Base-by-base conservation (phyloP, 2,113 vertebrate species). In the Bubo blakistoni region DNA sequence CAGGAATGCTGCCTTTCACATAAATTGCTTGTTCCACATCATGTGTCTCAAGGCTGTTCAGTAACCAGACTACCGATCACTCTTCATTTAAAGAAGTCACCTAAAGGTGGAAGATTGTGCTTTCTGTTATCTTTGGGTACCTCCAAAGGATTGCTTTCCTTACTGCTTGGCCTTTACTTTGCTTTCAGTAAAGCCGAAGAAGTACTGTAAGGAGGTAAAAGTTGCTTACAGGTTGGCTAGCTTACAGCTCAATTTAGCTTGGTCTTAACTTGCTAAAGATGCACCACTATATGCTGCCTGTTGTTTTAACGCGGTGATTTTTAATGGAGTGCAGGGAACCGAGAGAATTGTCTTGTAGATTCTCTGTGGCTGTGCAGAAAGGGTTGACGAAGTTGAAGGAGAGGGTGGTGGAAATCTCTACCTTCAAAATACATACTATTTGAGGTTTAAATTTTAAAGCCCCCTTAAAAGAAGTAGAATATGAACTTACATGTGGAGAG, bases 211-310 rank as follows among this genome's bases (percentile, higher is more conserved):
- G 21, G 58, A 54, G 63, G 22, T 57, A 7, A 70, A 70, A 70
- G 38, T 73, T 77, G 16, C n/a, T 66, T 91, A 13, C 40, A 21
- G 24, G 15, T 71, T 54, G 46, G n/a, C 22, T 55, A 54, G 29
- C 47, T 66, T 78, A 29, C 51, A 93, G 24, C 71, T 82, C 16
- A 58, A 6, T 79, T 67, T 30, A 54, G 15, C 34, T 85, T 90
- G 2, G 1, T 81, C 49, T 54, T 76, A 54, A 8, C 29, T 83
- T 65, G 26, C 38, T 94, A 17, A 84, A 84, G 59, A 7, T 81
- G 32, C 32, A 65, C 12, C 13, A 4, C 19, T 65, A 1, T 18
- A 7, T n/a, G 54, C 21, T 3, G 2, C 34, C 9, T 3, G 0
- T 24, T 84, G 26, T 61, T 70, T 80, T 80, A 69, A 59, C 0